Percentiles rank a stretch among this genome's conserved stretches.
These are phyloP conservation scores for Noctuana brunneofusca DNA, from an alignment of 2,888 invertebrate species.

Conservation along the genomic window DNA sequence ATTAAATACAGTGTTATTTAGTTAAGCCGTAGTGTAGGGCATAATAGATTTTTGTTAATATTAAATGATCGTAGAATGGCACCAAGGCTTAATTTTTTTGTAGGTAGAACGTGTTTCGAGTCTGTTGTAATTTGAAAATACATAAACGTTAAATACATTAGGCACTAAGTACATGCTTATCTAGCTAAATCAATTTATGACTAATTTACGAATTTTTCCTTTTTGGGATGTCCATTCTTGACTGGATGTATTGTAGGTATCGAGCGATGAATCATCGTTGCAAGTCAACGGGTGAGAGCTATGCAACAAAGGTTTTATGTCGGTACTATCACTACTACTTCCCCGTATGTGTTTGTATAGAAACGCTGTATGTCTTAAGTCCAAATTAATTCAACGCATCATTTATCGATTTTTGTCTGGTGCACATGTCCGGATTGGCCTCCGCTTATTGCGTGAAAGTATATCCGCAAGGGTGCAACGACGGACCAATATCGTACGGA, in stretches of 20 bases:
- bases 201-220: conserved; percentile 27
- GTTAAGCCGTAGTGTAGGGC: neutral
- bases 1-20: too few species aligned
- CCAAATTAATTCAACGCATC: neutral
- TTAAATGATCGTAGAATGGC: neutral
- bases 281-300: conserved; percentile 59
- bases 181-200: too few species aligned
- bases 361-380: neutral
- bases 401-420: conserved; percentile 24
- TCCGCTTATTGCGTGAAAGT: conserved; percentile 27
- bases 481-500: conserved; percentile 8
- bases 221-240: conserved; percentile 61
- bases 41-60: neutral
- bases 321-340: neutral
- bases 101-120: conserved; percentile 18
- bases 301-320: conserved; percentile 48
- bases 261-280: conserved; percentile 73
- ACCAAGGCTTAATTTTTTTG: neutral
- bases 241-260: conserved; percentile 60
- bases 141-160: neutral
- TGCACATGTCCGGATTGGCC: conserved; percentile 25
- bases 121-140: neutral
- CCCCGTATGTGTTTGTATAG: neutral
- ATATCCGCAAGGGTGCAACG: conserved; percentile 5
- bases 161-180: conserved; percentile 1